phyloP scores from a whole-genome alignment of 2,888 invertebrate species.

The Chymomyza amoena region DNA sequence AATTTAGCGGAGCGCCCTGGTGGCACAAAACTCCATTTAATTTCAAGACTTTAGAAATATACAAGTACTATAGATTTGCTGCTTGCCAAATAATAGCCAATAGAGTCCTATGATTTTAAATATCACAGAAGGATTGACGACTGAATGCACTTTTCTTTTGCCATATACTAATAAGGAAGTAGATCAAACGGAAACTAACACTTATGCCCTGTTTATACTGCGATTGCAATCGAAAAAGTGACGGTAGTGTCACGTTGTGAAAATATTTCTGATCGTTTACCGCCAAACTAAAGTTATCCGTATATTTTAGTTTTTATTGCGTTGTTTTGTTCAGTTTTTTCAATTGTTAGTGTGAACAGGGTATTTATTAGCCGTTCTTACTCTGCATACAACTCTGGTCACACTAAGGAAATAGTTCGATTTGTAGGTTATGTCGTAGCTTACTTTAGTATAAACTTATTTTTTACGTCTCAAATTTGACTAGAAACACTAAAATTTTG shows the following conservation, averaged over 20 bases:
- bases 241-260: too few relatives aligned
- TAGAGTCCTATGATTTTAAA: constrained; percentile 31
- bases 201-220: too few relatives aligned
- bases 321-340: too few relatives aligned
- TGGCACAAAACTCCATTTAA: not conserved
- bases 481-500: not conserved
- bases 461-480: not conserved
- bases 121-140: not conserved
- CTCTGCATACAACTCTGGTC: not conserved
- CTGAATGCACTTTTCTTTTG: not conserved
- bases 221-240: too few relatives aligned
- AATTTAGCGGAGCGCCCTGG: constrained; percentile 12
- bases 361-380: not conserved
- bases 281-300: too few relatives aligned
- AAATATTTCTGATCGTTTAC: too few relatives aligned
- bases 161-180: not conserved
- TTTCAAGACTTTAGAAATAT: not conserved
- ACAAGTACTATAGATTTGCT: not conserved
- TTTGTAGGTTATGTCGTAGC: not conserved
- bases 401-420: not conserved
- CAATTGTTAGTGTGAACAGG: too few relatives aligned
- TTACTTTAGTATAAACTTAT: not conserved
- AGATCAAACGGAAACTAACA: not conserved
- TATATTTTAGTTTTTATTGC: too few relatives aligned
- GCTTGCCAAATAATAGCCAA: constrained; percentile 40